Percentiles rank a stretch among this genome's conserved stretches.
These are phyloP conservation scores for Drosophila erecta DNA, from an alignment of 1,140 invertebrate species.

Conservation along the genomic window DNA sequence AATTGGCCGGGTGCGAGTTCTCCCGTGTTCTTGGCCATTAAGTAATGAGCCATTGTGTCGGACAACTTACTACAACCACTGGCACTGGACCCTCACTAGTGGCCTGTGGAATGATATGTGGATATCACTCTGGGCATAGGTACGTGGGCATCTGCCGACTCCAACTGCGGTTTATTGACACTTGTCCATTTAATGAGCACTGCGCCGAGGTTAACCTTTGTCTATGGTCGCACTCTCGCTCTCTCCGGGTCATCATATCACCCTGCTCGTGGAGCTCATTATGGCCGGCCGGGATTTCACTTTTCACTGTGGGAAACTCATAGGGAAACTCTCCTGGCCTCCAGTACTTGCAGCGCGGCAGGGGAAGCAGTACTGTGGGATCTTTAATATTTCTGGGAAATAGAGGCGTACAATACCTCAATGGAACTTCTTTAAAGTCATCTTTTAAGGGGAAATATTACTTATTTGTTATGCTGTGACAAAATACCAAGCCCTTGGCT, in stretches of 20 bases:
- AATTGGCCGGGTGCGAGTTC: constrained; percentile 42
- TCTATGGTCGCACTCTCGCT: constrained; percentile 43
- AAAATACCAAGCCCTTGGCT: too few species aligned
- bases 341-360: neutral
- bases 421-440: too few species aligned
- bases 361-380: neutral
- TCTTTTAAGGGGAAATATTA: too few species aligned
- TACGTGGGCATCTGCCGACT: constrained; percentile 19
- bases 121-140: constrained; percentile 8
- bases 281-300: constrained; percentile 51
- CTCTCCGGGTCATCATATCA: constrained; percentile 34
- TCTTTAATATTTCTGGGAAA: neutral
- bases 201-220: constrained; percentile 49
- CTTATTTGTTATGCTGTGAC: too few species aligned
- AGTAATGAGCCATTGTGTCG: constrained; percentile 75
- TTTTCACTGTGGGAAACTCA: constrained; percentile 43
- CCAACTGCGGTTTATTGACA: constrained; percentile 70
- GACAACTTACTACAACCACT: constrained; percentile 29
- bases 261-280: constrained; percentile 20
- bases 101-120: constrained; percentile 1
- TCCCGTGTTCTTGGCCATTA: constrained; percentile 66
- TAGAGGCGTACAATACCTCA: too few species aligned
- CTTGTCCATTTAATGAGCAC: constrained; percentile 74
- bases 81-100: constrained; percentile 12
- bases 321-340: neutral